phyloP scores from a whole-genome alignment of 2,888 invertebrate genomes.

The Pristionchus exspectatus region DNA sequence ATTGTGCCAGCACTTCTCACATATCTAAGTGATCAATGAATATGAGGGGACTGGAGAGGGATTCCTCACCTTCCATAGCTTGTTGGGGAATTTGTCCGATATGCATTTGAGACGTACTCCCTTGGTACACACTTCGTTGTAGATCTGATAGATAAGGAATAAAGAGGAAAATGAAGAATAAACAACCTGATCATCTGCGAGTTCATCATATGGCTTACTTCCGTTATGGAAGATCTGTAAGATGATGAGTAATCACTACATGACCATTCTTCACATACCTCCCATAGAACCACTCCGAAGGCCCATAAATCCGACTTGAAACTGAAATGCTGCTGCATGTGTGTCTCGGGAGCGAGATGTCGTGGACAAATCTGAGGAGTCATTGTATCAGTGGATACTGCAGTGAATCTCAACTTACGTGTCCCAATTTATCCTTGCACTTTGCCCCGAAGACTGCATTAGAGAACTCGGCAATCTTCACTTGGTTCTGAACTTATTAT shows the following conservation, averaged over 20 bases:
- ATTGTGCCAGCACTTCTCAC: neutral
- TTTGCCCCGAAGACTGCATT: constrained; percentile 35
- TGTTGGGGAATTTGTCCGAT: constrained; percentile 26
- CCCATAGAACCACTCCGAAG: constrained; percentile 23
- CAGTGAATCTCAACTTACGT: neutral
- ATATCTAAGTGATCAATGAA: neutral
- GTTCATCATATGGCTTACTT: constrained; percentile 7
- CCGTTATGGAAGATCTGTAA: constrained; percentile 44
- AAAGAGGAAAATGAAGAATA: too few relatives aligned
- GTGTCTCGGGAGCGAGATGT: constrained; percentile 18
- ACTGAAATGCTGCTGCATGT: neutral
- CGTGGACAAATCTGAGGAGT: neutral
- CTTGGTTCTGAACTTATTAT: neutral
- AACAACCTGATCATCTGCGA: neutral
- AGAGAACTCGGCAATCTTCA: constrained; percentile 29
- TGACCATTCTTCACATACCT: neutral
- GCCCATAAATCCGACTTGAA: neutral
- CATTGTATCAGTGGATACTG: neutral
- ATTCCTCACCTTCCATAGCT: neutral
- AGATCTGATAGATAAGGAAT: neutral
- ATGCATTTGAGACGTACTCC: neutral
- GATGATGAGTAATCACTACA: neutral
- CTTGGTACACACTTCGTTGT: neutral
- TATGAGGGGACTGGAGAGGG: too few relatives aligned
- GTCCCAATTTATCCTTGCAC: neutral